These are phyloP conservation scores for Ellobius talpinus DNA, from an alignment of 2,113 vertebrate species.

Conservation along the genomic window DNA sequence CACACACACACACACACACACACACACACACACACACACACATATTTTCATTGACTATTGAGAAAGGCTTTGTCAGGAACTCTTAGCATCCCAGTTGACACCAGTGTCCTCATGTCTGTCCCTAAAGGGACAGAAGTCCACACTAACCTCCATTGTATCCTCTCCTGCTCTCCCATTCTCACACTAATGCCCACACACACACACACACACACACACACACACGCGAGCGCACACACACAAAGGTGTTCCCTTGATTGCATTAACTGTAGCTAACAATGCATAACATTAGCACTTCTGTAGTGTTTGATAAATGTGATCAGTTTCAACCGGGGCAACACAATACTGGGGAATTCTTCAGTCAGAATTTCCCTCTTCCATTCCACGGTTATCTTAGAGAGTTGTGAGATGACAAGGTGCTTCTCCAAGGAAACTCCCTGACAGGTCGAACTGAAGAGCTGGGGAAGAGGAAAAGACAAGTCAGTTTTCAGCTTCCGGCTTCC, in stretches of 20 bases:
- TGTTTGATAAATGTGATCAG: constrained; percentile 81
- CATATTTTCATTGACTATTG: not conserved
- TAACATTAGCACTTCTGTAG: constrained; percentile 79
- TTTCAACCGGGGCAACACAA: constrained; percentile 72
- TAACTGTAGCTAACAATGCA: constrained; percentile 81
- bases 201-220: not conserved
- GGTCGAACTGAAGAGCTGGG: not conserved
- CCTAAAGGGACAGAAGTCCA: not conserved
- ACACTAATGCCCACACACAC: not conserved
- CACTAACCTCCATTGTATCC: not conserved
- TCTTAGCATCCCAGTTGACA: not conserved
- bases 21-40: not conserved
- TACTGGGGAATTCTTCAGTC: constrained; percentile 77
- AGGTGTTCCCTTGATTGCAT: constrained; percentile 82
- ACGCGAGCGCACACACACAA: not conserved
- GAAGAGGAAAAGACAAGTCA: constrained; percentile 4
- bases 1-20: no score
- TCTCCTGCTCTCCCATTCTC: constrained; percentile 20
- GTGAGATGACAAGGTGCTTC: constrained; percentile 79
- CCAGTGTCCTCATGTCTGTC: not conserved
- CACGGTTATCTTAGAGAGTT: constrained; percentile 71
- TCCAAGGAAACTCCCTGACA: constrained; percentile 78
- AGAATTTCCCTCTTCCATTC: constrained; percentile 81
- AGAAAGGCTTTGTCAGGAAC: not conserved
- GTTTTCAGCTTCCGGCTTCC: not conserved